Conservation (phyloP, 2,113 vertebrate species). For the Calidris pugnax region DNA sequence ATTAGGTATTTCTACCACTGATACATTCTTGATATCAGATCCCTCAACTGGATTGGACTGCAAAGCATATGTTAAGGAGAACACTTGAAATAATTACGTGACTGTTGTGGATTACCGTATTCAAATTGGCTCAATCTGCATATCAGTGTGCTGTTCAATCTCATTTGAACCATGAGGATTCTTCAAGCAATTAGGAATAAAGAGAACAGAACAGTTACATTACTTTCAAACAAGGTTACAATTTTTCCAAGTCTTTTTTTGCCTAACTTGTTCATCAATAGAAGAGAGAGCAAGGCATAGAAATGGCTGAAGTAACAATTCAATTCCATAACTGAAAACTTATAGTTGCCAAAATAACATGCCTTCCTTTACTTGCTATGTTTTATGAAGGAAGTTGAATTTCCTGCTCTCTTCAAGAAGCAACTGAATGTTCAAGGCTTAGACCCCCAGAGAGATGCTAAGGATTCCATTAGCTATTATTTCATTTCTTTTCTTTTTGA, state of each 20-base stretch:
- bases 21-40: background rate
- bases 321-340: background rate
- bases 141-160: too few species aligned
- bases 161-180: background rate
- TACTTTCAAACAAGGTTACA: background rate
- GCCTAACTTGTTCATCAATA: background rate
- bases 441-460: background rate
- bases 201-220: background rate
- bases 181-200: background rate
- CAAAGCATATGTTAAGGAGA: background rate
- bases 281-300: background rate
- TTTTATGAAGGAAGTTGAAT: background rate
- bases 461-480: background rate
- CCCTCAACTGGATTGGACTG: background rate
- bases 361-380: background rate
- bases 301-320: background rate
- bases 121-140: too few species aligned
- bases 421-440: background rate
- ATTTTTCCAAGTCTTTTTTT: background rate
- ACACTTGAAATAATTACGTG: background rate
- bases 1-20: background rate
- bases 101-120: background rate
- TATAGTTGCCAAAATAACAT: background rate
- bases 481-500: background rate
- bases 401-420: background rate